Evolutionary conservation across 2,888 invertebrate species (phyloP), one percentile per base, ranked within the genome.

Genomic region (Nemapogon koenigi): DNA sequence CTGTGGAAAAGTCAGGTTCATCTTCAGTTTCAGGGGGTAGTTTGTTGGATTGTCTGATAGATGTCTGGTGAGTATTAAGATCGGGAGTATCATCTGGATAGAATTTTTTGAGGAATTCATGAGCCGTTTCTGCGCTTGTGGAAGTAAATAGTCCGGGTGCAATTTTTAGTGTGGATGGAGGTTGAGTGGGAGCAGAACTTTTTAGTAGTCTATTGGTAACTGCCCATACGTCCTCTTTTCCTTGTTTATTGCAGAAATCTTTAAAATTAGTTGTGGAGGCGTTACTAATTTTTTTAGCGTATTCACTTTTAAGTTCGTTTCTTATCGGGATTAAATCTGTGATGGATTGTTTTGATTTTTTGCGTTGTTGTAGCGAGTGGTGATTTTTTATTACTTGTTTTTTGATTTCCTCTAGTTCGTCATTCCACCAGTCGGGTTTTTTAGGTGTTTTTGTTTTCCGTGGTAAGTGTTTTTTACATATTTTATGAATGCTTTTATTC

Each of bases 161-260:
- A 0, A 31, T 13, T 6, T 35, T 19, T 0, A 50, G 35, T 1
- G 49, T 49, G 1, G 41, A 1, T 0, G 49, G 49, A 1, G 51
- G 47, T 18, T 37, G 37, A 10, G n/a, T 16, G 0, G 29, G n/a
- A 1, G 45, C 38, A 1, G 4, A 15, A 1, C 19, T 26, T 37
- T 48, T n/a, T 0, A 50, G 13, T 1, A 50, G 18, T 8, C 45
- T 29, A 17, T 50, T 50, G 1, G 48, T 49, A 0, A 49, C 6
- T 0, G 46, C 42, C 45, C 46, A 49, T 0, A 49, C 45, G 29
- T 48, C 41, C 18, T 51, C 49, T 14, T 47, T 48, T 1, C 16
- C 40, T 30, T 50, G 50, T 0, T 6, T 11, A 1, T 13, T 32
- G 19, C 49, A 53, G 8, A 53, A 53, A 2, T 49, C 43, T 2